Percentiles rank a stretch among this genome's conserved stretches.
These are phyloP conservation scores for Amiota minor DNA, from an alignment of 2,888 invertebrate genomes.

Conservation along the genomic window DNA sequence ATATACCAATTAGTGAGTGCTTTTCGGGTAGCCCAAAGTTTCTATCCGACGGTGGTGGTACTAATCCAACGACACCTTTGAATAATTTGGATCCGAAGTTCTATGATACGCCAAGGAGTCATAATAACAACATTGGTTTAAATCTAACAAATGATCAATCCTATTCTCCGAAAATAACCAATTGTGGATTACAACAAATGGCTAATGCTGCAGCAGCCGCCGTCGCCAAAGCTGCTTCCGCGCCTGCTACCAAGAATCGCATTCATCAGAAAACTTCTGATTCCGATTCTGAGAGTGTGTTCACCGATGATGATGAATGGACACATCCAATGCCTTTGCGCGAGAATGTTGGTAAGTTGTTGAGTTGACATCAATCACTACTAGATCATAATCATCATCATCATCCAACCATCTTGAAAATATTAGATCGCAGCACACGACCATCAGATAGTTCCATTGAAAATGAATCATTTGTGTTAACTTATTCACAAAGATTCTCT, in stretches of 20 bases:
- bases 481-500: constrained; percentile 77
- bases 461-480: constrained; percentile 76
- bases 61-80: constrained; percentile 68
- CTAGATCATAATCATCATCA: not conserved
- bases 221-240: constrained; percentile 46
- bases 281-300: constrained; percentile 81
- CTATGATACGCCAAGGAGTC: constrained; percentile 74
- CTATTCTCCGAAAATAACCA: constrained; percentile 73
- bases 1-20: constrained; percentile 94
- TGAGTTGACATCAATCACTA: not conserved
- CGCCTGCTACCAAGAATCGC: constrained; percentile 47
- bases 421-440: constrained; percentile 73
- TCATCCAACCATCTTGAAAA: not conserved
- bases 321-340: constrained; percentile 75
- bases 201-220: constrained; percentile 47
- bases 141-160: constrained; percentile 74
- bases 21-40: constrained; percentile 83
- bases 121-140: constrained; percentile 71
- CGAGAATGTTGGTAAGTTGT: constrained; percentile 69
- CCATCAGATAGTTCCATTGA: constrained; percentile 77
- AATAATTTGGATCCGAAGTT: constrained; percentile 76
- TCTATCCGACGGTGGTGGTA: constrained; percentile 43
- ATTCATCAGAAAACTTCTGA: constrained; percentile 72
- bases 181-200: constrained; percentile 66
- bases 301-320: constrained; percentile 82